Conservation (phyloP, 2,113 vertebrate species). For the Coregonus clupeaformis region DNA sequence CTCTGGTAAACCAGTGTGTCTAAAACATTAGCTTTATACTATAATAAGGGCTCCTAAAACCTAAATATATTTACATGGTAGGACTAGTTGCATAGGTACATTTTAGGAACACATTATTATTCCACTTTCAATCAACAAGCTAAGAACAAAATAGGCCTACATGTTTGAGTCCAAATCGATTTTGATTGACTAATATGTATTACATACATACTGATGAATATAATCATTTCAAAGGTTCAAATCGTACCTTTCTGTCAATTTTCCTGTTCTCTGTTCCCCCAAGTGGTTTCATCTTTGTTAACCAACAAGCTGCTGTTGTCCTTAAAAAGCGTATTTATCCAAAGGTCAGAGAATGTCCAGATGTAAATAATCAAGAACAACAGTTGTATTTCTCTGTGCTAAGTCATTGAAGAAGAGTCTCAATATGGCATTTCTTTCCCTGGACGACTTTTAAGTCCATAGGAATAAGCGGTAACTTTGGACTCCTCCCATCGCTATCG, state of each 20-base stretch:
- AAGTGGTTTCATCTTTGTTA: constrained; percentile 38
- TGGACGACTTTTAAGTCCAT: not conserved
- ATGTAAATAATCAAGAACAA: not conserved
- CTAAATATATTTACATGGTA: too few relatives aligned
- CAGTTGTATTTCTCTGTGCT: not conserved
- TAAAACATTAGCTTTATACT: too few relatives aligned
- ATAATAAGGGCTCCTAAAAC: too few relatives aligned
- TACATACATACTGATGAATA: not conserved
- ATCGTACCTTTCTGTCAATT: constrained; percentile 52
- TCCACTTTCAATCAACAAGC: not conserved
- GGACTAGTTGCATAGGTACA: too few relatives aligned
- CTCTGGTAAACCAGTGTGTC: too few relatives aligned
- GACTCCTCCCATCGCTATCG: not conserved
- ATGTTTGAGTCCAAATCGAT: not conserved
- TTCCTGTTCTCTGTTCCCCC: constrained; percentile 37
- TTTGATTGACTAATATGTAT: not conserved
- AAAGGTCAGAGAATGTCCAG: not conserved
- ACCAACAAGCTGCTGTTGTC: not conserved
- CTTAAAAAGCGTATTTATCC: too few relatives aligned
- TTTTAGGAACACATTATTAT: too few relatives aligned
- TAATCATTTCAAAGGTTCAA: too few relatives aligned
- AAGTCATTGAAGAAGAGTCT: not conserved
- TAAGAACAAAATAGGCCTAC: not conserved
- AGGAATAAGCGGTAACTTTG: not conserved
- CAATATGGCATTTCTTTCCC: not conserved